Base-by-base conservation (phyloP, 2,797 vertebrate species). In the Trachurus trachurus region DNA sequence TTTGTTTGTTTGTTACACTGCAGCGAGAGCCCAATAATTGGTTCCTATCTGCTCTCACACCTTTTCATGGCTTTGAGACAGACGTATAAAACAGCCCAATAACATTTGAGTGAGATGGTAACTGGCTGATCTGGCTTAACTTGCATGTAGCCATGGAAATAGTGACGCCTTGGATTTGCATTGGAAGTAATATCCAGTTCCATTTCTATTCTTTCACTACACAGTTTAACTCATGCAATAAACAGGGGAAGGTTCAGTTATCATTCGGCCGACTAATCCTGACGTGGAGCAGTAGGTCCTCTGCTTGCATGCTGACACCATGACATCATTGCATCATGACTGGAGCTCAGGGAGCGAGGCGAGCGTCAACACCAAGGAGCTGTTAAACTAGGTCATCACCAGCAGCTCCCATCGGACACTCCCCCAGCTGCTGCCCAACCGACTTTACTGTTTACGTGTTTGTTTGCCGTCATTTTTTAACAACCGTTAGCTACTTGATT, bases 51-150 rank as follows among this genome's bases (percentile, higher is more conserved):
- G 70, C 60, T 69, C 72, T 83, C 71, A 44, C 68, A 77, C 65
- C 61, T 56, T 79, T 68, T 80, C 52, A 34, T 62, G 65, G 31
- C 64, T 50, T 77, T 66, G 57, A 61, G 49, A 72, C 62, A 61
- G 71, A 74, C 4, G 9, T 53, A 69, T 75, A 34, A 94, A 93
- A 93, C 92, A 95, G 93, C 95, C 95, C 95, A 96, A 96, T 95
- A 96, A 95, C 94, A 87, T 82, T 73, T 26, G 73, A 86, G 79
- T 90, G 83, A 90, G 83, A 82, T 54, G 74, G 54, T 82, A 62
- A 83, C 85, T 82, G 83, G 93, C 92, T 92, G 89, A 80, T 88
- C 78, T 77, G 74, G 91, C 82, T 86, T 84, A 79, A 89, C 66
- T 75, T 95, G 92, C 94, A 93, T 95, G 93, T 29, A 82, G 82